Percentiles rank a stretch among this genome's conserved stretches.
phyloP scores from a whole-genome alignment of 2,797 vertebrate genomes.

The Falco naumanni region DNA sequence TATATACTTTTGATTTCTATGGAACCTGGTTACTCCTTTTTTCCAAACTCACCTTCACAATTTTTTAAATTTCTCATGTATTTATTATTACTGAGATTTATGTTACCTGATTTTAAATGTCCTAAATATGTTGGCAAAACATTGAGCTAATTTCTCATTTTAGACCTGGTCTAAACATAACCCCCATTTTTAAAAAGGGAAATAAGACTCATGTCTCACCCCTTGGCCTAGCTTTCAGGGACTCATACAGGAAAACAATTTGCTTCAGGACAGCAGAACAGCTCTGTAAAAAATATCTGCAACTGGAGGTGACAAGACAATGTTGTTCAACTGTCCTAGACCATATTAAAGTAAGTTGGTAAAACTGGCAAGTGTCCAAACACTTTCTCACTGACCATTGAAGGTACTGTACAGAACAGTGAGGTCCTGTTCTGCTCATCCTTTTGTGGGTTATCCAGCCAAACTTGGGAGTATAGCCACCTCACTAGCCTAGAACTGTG shows the following conservation, averaged over 20 bases:
- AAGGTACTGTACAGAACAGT: background rate
- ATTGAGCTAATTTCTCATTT: background rate
- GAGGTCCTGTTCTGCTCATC: background rate
- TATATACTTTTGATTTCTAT: background rate
- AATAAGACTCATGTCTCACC: background rate
- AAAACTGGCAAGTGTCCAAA: background rate
- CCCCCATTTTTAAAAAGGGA: no score
- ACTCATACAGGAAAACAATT: background rate
- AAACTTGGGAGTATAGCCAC: background rate
- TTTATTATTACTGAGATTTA: background rate
- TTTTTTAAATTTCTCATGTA: rapidly evolving
- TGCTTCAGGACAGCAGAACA: background rate
- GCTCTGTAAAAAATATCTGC: background rate
- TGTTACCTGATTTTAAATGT: background rate
- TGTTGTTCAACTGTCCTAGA: background rate
- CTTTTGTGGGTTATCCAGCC: background rate
- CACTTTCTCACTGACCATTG: background rate
- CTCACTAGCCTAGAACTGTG: background rate
- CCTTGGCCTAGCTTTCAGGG: background rate
- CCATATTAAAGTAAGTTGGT: background rate
- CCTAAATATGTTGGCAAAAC: background rate
- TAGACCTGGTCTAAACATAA: background rate
- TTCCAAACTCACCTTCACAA: rapidly evolving
- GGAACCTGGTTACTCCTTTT: background rate
- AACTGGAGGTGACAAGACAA: background rate